Conservation (phyloP, 1,140 invertebrate genomes). For the Bombus impatiens region DNA sequence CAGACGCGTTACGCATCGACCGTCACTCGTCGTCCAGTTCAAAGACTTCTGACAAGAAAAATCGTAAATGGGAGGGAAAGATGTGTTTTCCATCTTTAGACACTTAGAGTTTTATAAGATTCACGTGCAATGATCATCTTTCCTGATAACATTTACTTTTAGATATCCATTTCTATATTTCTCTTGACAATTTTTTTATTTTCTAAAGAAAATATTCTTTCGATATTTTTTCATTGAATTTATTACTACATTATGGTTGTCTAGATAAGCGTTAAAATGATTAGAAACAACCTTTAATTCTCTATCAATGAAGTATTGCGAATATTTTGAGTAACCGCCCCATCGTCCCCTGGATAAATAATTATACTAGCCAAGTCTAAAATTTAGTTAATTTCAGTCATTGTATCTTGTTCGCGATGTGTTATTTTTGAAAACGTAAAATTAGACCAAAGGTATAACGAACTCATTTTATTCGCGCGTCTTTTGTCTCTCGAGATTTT, state of each 20-base stretch:
- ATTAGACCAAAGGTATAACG: neutral
- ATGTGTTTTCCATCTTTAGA: neutral
- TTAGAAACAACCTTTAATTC: neutral
- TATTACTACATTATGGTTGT: too few relatives aligned
- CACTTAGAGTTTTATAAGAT: neutral
- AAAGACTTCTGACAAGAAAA: neutral
- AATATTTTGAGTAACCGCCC: too few relatives aligned
- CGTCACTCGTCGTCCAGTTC: neutral
- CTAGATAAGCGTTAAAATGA: neutral
- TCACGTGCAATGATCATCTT: neutral
- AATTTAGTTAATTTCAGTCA: too few relatives aligned
- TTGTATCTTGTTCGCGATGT: neutral
- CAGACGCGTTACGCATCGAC: neutral
- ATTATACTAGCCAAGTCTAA: too few relatives aligned
- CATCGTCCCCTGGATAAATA: too few relatives aligned
- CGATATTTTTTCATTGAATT: too few relatives aligned
- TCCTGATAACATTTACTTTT: neutral
- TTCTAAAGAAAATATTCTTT: neutral
- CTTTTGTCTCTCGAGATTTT: neutral
- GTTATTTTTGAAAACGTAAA: neutral
- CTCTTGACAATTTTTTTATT: neutral
- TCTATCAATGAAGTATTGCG: neutral
- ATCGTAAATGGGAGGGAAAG: too few relatives aligned
- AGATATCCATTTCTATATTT: neutral
- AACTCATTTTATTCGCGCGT: neutral